phyloP scores from a whole-genome alignment of 2,113 vertebrate species.

The Hirundichthys speculiger region DNA sequence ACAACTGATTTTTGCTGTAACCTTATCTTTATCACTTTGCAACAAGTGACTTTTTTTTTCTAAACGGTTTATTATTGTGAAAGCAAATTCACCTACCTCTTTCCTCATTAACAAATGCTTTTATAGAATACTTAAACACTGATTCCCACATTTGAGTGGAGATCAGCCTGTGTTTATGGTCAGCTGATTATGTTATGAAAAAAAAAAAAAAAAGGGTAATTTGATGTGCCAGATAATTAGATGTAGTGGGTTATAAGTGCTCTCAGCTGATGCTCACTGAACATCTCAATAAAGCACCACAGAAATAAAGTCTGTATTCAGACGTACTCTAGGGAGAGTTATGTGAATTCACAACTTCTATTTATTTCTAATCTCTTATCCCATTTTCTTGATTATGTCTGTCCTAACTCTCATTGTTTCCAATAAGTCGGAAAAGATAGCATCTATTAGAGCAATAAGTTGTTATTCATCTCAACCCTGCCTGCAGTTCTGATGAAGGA shows the following conservation, averaged over 20 bases:
- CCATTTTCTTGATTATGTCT: conserved; percentile 22
- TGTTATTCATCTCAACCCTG: conserved; percentile 53
- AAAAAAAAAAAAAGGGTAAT: background rate
- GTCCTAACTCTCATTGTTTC: conserved; percentile 31
- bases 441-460: conserved; percentile 65
- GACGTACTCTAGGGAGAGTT: background rate
- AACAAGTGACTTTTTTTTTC: background rate
- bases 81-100: background rate
- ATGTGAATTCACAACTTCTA: background rate
- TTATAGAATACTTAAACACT: too few species aligned
- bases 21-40: background rate
- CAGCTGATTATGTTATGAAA: too few species aligned
- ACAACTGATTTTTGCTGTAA: too few species aligned
- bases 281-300: background rate
- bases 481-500: conserved; percentile 68
- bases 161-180: too few species aligned
- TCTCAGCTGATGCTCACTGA: conserved; percentile 17
- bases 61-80: background rate
- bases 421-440: conserved; percentile 49
- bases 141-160: too few species aligned
- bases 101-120: background rate
- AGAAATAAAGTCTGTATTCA: background rate
- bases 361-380: conserved; percentile 34
- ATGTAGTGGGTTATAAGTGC: conserved; percentile 4
- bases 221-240: conserved; percentile 4